Evolutionary conservation across 2,113 vertebrate species (phyloP), one percentile per base, ranked within the genome.

Genomic region (Perca schrenkii): DNA sequence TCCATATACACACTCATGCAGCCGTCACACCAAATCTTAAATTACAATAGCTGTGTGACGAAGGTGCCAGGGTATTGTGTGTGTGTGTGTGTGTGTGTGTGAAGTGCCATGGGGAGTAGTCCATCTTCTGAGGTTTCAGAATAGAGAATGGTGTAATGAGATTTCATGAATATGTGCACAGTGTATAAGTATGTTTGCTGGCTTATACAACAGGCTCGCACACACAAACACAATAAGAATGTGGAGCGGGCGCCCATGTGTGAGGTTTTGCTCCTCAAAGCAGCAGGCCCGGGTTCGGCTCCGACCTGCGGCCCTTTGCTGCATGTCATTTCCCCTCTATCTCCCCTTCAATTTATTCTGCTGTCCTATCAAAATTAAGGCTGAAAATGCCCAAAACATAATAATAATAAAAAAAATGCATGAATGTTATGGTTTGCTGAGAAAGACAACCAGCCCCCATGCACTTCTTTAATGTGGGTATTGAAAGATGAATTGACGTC

Each of bases 91-190:
- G 17, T 66, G 54, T 31, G 43, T 72, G 58, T 22, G 40, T 25
- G 25, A 31, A 3, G 17, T 47, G 63, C 53, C 64, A 22, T 28
- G 54, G 28, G 75, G 43, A 58, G 75, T 13, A 17, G 4, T 50
- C 52, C 40, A 57, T 36, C 67, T 36, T 61, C 62, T 22, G 52
- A 28, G 53, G 21, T 54, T 65, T 79, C 7, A 46, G 75, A 64
- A 43, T 15, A 61, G 63, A 79, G 57, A 67, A 76, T 43, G 36
- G 46, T 65, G 64, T 82, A 77, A 87, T 84, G 82, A 77, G 67
- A 80, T 87, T 86, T 83, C 67, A 65, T 79, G 74, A 87, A 66
- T 88, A 68, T 72, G 52, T 76, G 73, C 54, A 43, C 22, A n/a
- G 52, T 49, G 36, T 72, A 28, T 21, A 57, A 80, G 58, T 43